Conservation (phyloP, 2,888 invertebrate genomes). For the Andrena fulva region DNA sequence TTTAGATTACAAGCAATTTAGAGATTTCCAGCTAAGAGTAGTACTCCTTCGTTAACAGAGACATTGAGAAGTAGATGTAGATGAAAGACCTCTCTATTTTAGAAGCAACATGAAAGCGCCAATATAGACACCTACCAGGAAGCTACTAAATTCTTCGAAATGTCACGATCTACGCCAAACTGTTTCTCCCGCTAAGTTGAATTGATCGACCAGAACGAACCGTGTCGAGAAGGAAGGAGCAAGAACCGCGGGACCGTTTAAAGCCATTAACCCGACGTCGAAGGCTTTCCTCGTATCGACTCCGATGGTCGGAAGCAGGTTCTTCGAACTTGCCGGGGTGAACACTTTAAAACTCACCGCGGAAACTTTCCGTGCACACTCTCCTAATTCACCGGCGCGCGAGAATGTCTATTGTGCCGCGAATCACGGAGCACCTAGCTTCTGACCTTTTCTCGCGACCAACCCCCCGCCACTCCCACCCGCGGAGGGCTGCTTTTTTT, state of each 20-base stretch:
- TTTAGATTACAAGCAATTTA: neutral
- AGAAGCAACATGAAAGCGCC: neutral
- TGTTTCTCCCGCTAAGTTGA: neutral
- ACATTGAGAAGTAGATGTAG: neutral
- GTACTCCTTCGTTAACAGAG: neutral
- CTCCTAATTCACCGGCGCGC: neutral
- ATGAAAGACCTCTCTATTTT: neutral
- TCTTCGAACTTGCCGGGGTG: neutral
- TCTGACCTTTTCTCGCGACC: neutral
- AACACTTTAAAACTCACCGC: slow-evolving; percentile 12
- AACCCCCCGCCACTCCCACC: neutral
- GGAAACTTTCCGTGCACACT: neutral
- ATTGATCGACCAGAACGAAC: neutral
- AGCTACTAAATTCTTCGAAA: neutral
- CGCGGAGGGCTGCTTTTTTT: neutral
- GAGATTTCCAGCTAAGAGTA: neutral
- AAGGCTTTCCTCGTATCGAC: slow-evolving; percentile 19
- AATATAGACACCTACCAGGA: too few relatives aligned
- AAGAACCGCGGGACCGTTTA: slow-evolving; percentile 23
- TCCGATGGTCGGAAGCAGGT: neutral
- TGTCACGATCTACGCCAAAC: neutral
- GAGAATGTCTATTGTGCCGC: neutral
- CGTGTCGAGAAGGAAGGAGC: slow-evolving; percentile 1
- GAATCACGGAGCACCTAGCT: slow-evolving; percentile 1
- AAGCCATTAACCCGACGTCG: slow-evolving; percentile 30